Evolutionary conservation across 2,113 vertebrate genomes (phyloP).

Genomic region (Aegotheles bennettii): DNA sequence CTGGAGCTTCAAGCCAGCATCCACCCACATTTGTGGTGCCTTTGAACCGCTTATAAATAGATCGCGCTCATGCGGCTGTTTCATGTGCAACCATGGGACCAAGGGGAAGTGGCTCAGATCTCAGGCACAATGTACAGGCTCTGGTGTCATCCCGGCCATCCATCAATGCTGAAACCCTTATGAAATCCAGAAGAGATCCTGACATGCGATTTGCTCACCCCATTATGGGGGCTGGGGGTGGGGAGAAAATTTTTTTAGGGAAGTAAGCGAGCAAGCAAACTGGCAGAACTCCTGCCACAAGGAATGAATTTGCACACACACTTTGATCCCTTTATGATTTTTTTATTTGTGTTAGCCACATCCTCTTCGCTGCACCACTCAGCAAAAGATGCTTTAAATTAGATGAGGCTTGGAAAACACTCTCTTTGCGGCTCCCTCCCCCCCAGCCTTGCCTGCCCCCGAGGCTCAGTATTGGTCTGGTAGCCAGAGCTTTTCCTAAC

Average conservation of each 20-base stretch:
- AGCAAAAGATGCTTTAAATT: conserved; percentile 89
- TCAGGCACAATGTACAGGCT: background rate
- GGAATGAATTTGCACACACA: conserved; percentile 82
- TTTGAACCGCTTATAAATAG: conserved; percentile 45
- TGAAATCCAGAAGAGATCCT: conserved; percentile 58
- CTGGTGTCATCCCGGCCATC: conserved; percentile 26
- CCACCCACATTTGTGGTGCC: background rate
- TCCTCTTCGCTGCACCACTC: conserved; percentile 80
- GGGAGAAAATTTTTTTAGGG: background rate
- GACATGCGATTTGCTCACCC: conserved; percentile 8
- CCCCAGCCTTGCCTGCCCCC: background rate
- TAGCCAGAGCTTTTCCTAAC: background rate
- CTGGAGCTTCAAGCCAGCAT: background rate
- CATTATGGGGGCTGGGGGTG: background rate
- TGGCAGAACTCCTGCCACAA: conserved; percentile 80
- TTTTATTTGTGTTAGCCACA: conserved; percentile 86
- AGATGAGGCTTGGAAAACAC: conserved; percentile 51
- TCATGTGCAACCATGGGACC: background rate
- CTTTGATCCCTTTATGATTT: conserved; percentile 89
- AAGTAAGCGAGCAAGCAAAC: conserved; percentile 17
- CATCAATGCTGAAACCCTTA: conserved; percentile 66
- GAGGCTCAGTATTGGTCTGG: background rate
- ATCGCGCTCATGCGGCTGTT: background rate
- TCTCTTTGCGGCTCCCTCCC: background rate
- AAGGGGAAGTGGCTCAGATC: conserved; percentile 13